Base-by-base conservation (phyloP, 2,888 invertebrate genomes). In the Eustalomyia histrio region DNA sequence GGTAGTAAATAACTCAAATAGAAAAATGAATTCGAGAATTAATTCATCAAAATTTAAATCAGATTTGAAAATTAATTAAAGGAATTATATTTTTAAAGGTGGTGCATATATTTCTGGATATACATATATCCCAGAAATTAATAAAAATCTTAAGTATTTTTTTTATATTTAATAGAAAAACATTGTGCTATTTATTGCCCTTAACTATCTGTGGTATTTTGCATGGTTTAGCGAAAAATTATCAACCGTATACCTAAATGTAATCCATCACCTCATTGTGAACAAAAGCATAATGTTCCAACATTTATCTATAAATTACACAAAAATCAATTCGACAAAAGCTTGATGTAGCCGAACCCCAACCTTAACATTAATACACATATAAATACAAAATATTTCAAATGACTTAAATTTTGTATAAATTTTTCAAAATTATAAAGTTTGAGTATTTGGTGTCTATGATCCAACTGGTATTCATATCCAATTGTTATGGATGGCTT, bases 241-340 rank as follows among this genome's bases (percentile, higher is more conserved):
- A 47, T 14, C 43, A 14, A 14, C 6, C 43, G 12, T 47, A 14
- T 47, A 47, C 14, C 14, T 47, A n/a, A 47, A 14, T 47, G n/a
- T 10, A 14, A n/a, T 47, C n/a, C n/a, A 47, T 47, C n/a, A 47
- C 43, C 43, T 47, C 43, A 47, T 47, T 47, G n/a, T n/a, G 43
- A 14, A 47, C 8, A 65, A 53, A 35, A 58, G 39, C 53, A 55
- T 72, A 72, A 55, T 72, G 47, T n/a, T 29, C 10, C 67, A 50
- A 67, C 35, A 60, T 65, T 43, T 58, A 71, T 67, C 78, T 74
- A 78, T 81, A 81, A 81, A 81, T 81, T 78, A 81, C 78, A 67
- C 78, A 78, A 71, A 29, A 81, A 78, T 81, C 81, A 81, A 81
- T 81, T 81, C 78, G 69, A 74, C 76, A 78, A 81, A 81, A 81